A percentile compares a stretch with the other conserved stretches of the same genome.
Evolutionary conservation across 2,797 vertebrate species (phyloP).

Genomic region (Hoplostethus mediterraneus): DNA sequence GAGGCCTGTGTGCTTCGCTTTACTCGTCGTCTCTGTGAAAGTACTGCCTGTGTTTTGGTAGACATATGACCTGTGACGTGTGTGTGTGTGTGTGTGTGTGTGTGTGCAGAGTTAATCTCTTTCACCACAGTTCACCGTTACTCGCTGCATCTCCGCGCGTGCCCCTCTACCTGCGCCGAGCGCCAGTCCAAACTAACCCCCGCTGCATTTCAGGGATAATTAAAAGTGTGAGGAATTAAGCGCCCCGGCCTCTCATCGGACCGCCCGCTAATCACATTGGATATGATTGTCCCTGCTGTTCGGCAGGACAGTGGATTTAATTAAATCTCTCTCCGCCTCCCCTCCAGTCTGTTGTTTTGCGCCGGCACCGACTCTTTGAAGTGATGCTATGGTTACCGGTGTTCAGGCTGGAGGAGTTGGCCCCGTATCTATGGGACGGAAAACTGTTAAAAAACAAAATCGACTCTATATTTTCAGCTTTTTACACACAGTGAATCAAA

Average conservation of each 20-base stretch:
- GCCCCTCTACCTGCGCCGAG: constrained; percentile 16
- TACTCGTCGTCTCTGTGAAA: constrained; percentile 12
- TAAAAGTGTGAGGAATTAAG: constrained; percentile 36
- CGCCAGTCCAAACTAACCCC: constrained; percentile 10
- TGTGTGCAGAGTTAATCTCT: neutral
- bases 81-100: neutral
- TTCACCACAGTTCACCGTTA: too few species aligned
- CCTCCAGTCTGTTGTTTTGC: constrained; percentile 43
- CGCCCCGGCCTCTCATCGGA: neutral
- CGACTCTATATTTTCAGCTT: neutral
- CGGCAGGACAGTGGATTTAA: constrained; percentile 21
- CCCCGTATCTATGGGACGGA: neutral
- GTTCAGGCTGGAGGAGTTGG: neutral
- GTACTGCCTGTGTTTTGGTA: neutral
- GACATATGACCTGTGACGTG: neutral
- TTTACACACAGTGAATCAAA: neutral
- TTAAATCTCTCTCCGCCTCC: constrained; percentile 23
- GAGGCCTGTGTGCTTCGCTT: constrained; percentile 21
- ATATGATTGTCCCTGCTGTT: constrained; percentile 1
- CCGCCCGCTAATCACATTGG: neutral
- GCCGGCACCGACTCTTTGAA: constrained; percentile 41
- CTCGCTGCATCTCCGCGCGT: neutral
- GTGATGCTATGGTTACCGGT: constrained; percentile 25
- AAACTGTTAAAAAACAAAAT: neutral
- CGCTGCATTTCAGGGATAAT: constrained; percentile 50